Percentiles rank a stretch among this genome's conserved stretches.
phyloP scores from a whole-genome alignment of 2,113 vertebrate species.

The Sterrhoptilus dennistouni region DNA sequence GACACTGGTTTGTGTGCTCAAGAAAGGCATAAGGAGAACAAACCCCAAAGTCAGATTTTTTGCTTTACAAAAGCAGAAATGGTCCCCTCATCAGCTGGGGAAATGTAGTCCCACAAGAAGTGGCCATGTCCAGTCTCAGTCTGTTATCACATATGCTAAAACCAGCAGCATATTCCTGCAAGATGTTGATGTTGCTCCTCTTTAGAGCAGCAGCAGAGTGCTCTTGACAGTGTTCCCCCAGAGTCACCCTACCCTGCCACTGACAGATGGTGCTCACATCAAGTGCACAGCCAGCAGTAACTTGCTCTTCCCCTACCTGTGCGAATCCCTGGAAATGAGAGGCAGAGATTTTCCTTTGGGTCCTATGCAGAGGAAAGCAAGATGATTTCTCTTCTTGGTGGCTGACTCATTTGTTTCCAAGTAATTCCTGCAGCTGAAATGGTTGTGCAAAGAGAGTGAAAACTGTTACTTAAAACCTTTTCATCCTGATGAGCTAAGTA shows the following conservation, averaged over 20 bases:
- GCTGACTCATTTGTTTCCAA: not conserved
- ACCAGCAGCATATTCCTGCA: constrained; percentile 9
- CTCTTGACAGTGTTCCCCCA: constrained; percentile 54
- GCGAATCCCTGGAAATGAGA: not conserved
- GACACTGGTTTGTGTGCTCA: not conserved
- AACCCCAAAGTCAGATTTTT: not conserved
- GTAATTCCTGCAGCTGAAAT: constrained; percentile 21
- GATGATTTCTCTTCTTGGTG: not conserved
- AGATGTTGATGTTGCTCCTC: constrained; percentile 32
- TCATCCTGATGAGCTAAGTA: not conserved
- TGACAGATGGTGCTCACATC: constrained; percentile 54
- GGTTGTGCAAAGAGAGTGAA: not conserved
- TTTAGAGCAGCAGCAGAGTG: constrained; percentile 43
- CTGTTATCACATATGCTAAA: constrained; percentile 14
- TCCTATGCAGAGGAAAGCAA: not conserved
- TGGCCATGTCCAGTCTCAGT: not conserved
- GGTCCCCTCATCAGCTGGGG: not conserved
- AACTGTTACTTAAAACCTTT: not conserved
- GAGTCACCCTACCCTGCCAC: constrained; percentile 19
- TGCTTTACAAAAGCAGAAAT: not conserved
- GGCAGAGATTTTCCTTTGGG: constrained; percentile 2
- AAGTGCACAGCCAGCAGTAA: not conserved
- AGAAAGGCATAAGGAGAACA: not conserved
- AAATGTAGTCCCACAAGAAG: not conserved
- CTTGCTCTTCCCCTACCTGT: not conserved